These are phyloP conservation scores for Luidia sarsii DNA, from an alignment of 53 echinoderm and acorn worm genomes.

Conservation along the genomic window DNA sequence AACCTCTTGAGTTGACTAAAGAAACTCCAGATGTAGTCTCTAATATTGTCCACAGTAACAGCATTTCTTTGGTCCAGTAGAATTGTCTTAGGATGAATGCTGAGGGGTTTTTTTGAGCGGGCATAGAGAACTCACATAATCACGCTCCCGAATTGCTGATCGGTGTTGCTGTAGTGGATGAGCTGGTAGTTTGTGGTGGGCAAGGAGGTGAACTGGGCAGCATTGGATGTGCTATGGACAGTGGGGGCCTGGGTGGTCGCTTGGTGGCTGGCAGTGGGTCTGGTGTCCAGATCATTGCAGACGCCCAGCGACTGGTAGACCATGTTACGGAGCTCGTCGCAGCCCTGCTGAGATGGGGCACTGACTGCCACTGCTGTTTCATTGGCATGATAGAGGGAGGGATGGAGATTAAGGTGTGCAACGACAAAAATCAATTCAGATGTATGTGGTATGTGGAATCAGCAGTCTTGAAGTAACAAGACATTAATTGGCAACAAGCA, in stretches of 20 bases:
- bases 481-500: no score
- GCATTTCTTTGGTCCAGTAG: no score
- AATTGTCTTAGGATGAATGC: no score
- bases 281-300: conserved; percentile 15
- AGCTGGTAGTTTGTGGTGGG: conserved; percentile 47
- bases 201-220: conserved; percentile 13
- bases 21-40: no score
- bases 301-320: conserved; percentile 46
- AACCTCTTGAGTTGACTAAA: no score
- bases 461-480: not conserved
- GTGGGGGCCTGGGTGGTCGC: not conserved
- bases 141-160: conserved; percentile 16
- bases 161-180: conserved; percentile 30
- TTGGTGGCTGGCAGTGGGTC: not conserved
- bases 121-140: no score
- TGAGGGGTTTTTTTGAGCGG: no score
- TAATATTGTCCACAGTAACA: no score
- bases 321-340: conserved; percentile 35
- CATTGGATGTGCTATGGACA: not conserved
- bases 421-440: not conserved
- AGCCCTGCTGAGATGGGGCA: conserved; percentile 13
- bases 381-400: no score
- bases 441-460: not conserved
- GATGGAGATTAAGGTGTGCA: no score
- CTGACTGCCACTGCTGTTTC: not conserved